Evolutionary conservation across 2,888 invertebrate species (phyloP).

Genomic region (Anodontia alba): DNA sequence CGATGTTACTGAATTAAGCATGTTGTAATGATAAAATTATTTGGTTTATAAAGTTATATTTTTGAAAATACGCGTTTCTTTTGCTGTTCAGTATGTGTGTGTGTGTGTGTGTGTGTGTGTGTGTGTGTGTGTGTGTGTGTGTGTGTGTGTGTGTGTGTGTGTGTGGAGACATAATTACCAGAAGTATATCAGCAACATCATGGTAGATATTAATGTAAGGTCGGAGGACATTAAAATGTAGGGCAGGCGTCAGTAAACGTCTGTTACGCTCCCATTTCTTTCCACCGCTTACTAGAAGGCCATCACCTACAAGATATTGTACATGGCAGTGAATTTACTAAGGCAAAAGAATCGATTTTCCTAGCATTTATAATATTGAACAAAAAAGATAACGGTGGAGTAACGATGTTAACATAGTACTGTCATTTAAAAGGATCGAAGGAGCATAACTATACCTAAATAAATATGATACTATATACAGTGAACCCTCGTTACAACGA

Average conservation of each 20-base stretch:
- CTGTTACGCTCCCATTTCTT: slow-evolving; percentile 37
- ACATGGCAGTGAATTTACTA: neutral
- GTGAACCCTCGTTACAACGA: no score
- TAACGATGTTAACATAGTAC: neutral
- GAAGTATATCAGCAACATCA: slow-evolving; percentile 27
- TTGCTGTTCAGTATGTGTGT: no score
- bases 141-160: no score
- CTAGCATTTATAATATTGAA: no score
- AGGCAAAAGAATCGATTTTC: neutral
- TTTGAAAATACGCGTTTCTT: no score
- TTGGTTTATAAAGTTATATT: neutral
- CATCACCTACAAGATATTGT: slow-evolving; percentile 21
- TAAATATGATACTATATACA: no score
- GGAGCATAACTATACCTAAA: neutral
- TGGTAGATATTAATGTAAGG: slow-evolving; percentile 20
- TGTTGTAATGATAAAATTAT: no score
- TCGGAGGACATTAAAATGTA: slow-evolving; percentile 34
- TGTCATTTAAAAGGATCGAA: neutral
- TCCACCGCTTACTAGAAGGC: slow-evolving; percentile 21
- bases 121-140: no score
- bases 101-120: no score
- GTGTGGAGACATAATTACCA: neutral
- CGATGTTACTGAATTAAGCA: neutral
- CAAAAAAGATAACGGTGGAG: neutral
- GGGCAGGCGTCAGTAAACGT: slow-evolving; percentile 1